These are phyloP conservation scores for Hestina assimilis DNA, from an alignment of 1,140 invertebrate genomes.

Conservation along the genomic window DNA sequence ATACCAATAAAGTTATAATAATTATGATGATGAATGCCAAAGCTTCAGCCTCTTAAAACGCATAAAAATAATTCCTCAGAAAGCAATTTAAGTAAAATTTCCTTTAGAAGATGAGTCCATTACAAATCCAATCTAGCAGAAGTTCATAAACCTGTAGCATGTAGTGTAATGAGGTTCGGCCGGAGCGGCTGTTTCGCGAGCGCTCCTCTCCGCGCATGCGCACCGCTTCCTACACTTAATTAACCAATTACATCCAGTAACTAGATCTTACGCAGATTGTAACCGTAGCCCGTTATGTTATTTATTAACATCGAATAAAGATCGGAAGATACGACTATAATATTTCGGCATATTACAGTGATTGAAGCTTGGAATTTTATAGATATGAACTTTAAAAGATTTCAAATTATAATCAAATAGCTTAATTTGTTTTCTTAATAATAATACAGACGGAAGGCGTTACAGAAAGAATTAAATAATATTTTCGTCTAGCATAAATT, in stretches of 20 bases:
- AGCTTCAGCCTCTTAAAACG: too few relatives aligned
- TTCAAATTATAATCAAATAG: too few relatives aligned
- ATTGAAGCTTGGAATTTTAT: too few relatives aligned
- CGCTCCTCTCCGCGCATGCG: constrained; percentile 12
- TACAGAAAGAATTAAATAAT: too few relatives aligned
- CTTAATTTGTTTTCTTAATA: too few relatives aligned
- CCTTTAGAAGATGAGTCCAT: constrained; percentile 4
- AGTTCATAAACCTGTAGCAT: background rate
- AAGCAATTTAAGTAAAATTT: background rate
- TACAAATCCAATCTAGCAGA: constrained; percentile 15
- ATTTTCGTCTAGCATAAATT: too few relatives aligned
- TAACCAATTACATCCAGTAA: constrained; percentile 21
- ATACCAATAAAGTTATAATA: too few relatives aligned
- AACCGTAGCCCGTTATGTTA: background rate
- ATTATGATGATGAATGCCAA: too few relatives aligned
- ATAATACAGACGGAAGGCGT: too few relatives aligned
- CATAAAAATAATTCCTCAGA: background rate
- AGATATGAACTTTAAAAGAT: too few relatives aligned
- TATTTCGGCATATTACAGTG: too few relatives aligned
- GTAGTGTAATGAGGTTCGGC: constrained; percentile 8
- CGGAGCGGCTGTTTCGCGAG: constrained; percentile 1
- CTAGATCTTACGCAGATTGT: constrained; percentile 5
- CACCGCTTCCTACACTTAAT: constrained; percentile 23
- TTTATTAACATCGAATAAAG: background rate
- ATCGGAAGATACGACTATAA: too few relatives aligned